Base-by-base conservation (phyloP, 2,888 invertebrate genomes). In the Polyommatus icarus region DNA sequence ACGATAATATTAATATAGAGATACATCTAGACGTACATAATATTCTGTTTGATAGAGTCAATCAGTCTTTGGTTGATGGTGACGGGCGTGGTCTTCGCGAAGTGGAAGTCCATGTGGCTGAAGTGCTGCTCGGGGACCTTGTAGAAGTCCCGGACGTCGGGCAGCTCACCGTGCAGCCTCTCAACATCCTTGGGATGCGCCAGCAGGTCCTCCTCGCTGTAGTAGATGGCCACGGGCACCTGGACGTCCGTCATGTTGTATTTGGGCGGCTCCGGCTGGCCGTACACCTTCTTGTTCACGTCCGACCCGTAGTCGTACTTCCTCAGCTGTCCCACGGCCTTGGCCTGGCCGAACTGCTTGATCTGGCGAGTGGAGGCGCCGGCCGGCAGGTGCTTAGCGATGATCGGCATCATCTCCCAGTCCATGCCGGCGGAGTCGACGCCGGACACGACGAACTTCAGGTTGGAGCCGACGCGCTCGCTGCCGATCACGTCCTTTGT, bases 131-230 rank as follows among this genome's bases (percentile, higher is more conserved):
- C 91, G 1, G 95, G 92, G 67, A 96, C 95, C 82, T 93, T 88
- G 88, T 94, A 94, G 82, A 91, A 91, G 76, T 94, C 95, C 78
- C 90, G 88, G 8, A 95, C 92, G 83, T 95, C 94, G 76, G 95
- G 95, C 67, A 97, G 90, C 81, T 94, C 91, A 6, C 87, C 85
- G 76, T 92, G 91, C 80, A 96, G 87, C 72, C 91, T 91, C 61
- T 93, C 86, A 0, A 96, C 96, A 81, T 96, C 96, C 83, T 88
- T 87, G 72, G 95, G 94, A 79, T 94, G 91, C 24, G 96, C 95
- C 76, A 97, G 88, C 95, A 96, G 96, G 88, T 97, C 97, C 75
- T 96, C 95, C 20, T 89, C 88, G 78, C 91, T 89, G 85, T 88
- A 89, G 87, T 90, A 92, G 76, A 95, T 82, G 1, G 85, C 85